Evolutionary conservation across 2,113 vertebrate genomes (phyloP), one percentile per base, ranked within the genome.

Genomic region (Myotis lucifugus): DNA sequence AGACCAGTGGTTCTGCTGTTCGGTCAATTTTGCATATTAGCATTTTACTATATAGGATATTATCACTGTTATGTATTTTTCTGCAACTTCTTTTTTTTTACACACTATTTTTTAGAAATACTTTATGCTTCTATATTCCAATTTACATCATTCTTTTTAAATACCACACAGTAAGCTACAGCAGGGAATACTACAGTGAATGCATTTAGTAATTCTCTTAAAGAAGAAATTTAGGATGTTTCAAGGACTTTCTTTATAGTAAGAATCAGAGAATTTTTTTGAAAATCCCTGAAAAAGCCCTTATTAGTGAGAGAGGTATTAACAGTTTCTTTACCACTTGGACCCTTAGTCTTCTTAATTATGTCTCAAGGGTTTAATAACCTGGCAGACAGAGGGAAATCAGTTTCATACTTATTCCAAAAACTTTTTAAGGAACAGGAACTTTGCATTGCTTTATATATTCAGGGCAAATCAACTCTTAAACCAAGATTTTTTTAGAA

Each of bases 291-390:
- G 27, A 13, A 93, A 90, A 74, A 27, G 4, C 7, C 8, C 37
- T 89, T 91, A 70, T 84, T 94, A 91, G 17, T 82, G 70, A 93
- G 29, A 19, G 90, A 83, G 92, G 15, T 23, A 77, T 84, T 87
- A 93, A 82, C 32, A 67, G 66, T 56, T 87, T 18, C 14, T 92
- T 87, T 67, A 87, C 76, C 66, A 91, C 27, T 64, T 73, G 48
- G 11, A 72, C 13, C 25, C 46, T 93, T 69, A 56, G 23, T 56
- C 48, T 96, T n/a, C 48, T 12, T 88, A 96, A 95, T 95, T 93
- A 85, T 90, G 34, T 90, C 85, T 85, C 76, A 88, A 76, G 85
- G 64, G 42, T 76, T 70, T 88, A 96, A 90, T 91, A 92, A 72
- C 82, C 78, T 72, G 29, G 17, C 18, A 95, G 21, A 91, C 5